Percentiles rank a stretch among this genome's conserved stretches.
phyloP scores from a whole-genome alignment of 2,113 vertebrate genomes.

The Paraplagusia blochii region DNA sequence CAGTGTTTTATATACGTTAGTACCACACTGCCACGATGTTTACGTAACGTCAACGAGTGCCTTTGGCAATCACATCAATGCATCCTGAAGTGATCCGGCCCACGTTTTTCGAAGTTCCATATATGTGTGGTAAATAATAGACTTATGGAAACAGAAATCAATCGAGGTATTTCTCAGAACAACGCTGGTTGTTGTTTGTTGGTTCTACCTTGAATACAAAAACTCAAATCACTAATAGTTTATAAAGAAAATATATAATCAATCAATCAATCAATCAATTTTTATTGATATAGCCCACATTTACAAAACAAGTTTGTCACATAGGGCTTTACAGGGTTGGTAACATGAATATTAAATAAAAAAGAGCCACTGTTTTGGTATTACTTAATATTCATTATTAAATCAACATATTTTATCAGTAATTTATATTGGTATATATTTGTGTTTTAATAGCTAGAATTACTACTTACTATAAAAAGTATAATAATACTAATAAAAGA shows the following conservation, averaged over 20 bases:
- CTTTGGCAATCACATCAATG: not conserved
- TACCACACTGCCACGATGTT: not conserved
- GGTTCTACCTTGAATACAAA: slow-evolving; percentile 15
- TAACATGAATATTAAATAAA: no score
- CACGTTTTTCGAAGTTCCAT: slow-evolving; percentile 44
- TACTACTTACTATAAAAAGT: no score
- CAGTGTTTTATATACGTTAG: not conserved
- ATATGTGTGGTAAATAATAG: slow-evolving; percentile 33
- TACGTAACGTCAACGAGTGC: not conserved
- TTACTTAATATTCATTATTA: no score
- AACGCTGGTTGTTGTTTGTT: slow-evolving; percentile 23
- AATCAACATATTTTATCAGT: no score
- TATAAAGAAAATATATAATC: no score
- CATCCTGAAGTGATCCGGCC: slow-evolving; percentile 41
- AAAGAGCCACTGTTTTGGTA: not conserved
- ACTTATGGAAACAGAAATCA: slow-evolving; percentile 42
- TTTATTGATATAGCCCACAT: no score
- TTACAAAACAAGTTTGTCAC: no score
- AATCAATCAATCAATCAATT: no score
- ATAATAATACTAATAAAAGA: no score
- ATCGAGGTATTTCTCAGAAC: slow-evolving; percentile 42
- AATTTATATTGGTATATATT: no score
- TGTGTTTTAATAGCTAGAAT: no score
- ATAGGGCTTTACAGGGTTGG: no score
- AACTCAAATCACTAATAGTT: slow-evolving; percentile 12